Conservation (phyloP, 2,113 vertebrate species). For the Serilophus lunatus region DNA sequence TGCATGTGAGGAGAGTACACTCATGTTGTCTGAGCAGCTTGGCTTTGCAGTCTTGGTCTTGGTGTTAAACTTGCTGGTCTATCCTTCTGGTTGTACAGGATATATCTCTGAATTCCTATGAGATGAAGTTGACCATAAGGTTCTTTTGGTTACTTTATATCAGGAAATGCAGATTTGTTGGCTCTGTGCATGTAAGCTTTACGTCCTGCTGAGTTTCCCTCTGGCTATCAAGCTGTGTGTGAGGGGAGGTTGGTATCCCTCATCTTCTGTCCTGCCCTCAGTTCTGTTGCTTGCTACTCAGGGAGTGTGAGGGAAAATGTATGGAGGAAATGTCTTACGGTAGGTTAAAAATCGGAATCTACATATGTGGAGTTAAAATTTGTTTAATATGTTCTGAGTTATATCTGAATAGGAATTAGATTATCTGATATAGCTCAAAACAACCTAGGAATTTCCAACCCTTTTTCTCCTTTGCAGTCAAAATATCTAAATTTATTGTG, state of each 20-base stretch:
- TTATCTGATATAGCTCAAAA: background rate
- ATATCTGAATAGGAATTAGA: background rate
- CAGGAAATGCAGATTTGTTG: background rate
- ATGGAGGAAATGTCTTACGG: background rate
- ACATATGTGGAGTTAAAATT: background rate
- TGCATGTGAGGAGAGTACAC: accelerated
- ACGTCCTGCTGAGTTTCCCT: background rate
- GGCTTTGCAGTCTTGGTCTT: background rate
- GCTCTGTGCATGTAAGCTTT: background rate
- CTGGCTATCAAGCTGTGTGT: background rate
- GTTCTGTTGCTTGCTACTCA: background rate
- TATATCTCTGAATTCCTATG: background rate
- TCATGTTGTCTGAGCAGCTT: background rate
- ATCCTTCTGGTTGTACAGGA: background rate
- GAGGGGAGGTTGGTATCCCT: background rate
- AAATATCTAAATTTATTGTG: background rate
- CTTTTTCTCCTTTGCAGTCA: background rate
- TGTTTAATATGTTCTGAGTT: background rate
- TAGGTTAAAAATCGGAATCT: background rate
- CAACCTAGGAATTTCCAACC: background rate
- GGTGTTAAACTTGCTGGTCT: background rate
- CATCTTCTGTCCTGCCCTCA: background rate
- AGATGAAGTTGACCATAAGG: background rate
- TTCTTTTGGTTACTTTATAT: background rate
- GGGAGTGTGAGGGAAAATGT: background rate